Evolutionary conservation across 2,797 vertebrate genomes (phyloP), one percentile per base, ranked within the genome.

Genomic region (Cossypha dichroa): DNA sequence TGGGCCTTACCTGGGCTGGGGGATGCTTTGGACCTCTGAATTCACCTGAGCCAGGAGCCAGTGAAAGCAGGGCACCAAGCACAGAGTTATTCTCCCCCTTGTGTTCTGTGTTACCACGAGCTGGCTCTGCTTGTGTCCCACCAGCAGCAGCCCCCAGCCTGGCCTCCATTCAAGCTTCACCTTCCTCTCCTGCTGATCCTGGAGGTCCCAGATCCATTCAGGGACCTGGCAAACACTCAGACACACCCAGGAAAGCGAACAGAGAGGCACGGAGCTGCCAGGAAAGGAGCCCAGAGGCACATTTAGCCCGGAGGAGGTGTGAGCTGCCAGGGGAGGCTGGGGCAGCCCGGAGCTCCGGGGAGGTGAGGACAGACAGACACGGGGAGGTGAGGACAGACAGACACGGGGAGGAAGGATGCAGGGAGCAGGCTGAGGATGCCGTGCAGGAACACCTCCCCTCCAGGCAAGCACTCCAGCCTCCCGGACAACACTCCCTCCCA

Each of bases 401-500:
- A 18, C 33, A 16, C 66, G 4, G 43, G 55, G 2, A 36, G 77
- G 60, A 67, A 0, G 2, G 66, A 60, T 60, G 51, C 26, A 38
- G 80, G 72, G 62, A 73, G 59, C 40, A 13, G 77, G 43, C 33
- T 29, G 78, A 73, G 67, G 85, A 60, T 80, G 60, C 88, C 1
- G 1, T 25, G 70, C 85, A 55, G 88, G n/a, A 93, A 21, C 88
- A 84, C 18, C 41, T 76, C 31, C 58, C 92, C 73, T 88, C 22
- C 74, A 20, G 83, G 67, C 2, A 0, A 64, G 60, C 33, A 1
- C 90, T 49, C 13, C 43, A 38, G 40, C 28, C 64, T 80, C 68
- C 84, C 48, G 54, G 77, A 73, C 83, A 87, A 3, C 67, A 4
- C 74, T 88, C 70, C 38, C 86, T 93, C 75, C 88, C 78, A 80